These are phyloP conservation scores for Heterochromis multidens DNA, from an alignment of 2,113 vertebrate species.

Conservation along the genomic window DNA sequence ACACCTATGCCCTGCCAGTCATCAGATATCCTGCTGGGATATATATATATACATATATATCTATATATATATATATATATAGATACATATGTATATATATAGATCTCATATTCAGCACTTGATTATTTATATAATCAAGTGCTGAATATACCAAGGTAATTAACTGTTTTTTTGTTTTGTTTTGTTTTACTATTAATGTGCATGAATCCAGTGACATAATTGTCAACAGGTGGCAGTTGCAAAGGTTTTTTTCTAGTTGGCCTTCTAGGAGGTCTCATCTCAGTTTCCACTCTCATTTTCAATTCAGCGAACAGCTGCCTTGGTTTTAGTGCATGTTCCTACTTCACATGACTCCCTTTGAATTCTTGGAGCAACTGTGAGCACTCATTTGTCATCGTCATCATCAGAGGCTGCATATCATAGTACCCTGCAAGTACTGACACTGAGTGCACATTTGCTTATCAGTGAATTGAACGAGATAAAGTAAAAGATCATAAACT, in stretches of 20 bases:
- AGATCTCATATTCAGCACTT: no score
- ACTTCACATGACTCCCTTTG: neutral
- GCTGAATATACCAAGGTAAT: no score
- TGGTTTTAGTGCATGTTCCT: neutral
- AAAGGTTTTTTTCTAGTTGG: no score
- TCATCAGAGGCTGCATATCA: neutral
- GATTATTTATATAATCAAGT: no score
- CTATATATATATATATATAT: no score
- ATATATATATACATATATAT: no score
- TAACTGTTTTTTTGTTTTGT: neutral
- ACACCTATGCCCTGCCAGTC: no score
- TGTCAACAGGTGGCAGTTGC: neutral
- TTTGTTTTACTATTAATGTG: neutral
- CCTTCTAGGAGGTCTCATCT: neutral
- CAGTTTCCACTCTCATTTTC: neutral
- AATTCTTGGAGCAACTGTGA: neutral
- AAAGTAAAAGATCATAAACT: constrained; percentile 35
- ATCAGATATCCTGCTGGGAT: no score
- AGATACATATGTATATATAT: no score
- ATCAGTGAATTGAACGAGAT: constrained; percentile 6
- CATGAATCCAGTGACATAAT: neutral
- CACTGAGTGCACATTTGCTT: neutral
- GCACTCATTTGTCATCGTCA: neutral
- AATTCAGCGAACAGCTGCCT: neutral
- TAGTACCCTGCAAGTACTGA: neutral